Base-by-base conservation (phyloP, 2,888 invertebrate genomes). In the Electrophaes corylata region DNA sequence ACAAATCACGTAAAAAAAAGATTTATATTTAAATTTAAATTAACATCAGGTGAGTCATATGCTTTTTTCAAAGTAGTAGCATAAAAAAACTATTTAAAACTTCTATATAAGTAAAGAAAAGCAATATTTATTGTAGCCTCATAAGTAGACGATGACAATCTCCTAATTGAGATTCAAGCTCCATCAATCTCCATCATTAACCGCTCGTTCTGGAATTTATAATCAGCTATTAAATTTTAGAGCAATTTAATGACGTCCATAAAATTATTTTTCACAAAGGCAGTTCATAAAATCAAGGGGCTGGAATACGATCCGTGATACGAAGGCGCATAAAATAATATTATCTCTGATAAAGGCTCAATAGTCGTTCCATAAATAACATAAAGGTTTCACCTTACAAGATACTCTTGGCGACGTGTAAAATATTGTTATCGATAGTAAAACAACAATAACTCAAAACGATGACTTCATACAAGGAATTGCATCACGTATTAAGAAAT, bases 371-470 rank as follows among this genome's bases (percentile, higher is more conserved):
- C 76, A 84, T 86, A 87, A 89, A 86, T 84, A 84, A 73, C 79
- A 71, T 63, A 65, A 67, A 43, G 68, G 75, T 80, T 69, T 87
- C 84, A 81, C 65, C 77, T 88, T 84, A 86, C 87, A 79, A 70
- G 76, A 68, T 64, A 76, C 60, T 73, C 83, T 79, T 82, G 88
- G 83, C 75, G 90, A 89, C 86, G 85, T 86, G 88, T 88, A 81
- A 91, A 88, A 88, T 89, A 89, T 88, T 84, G 81, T 83, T 82
- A 83, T 85, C 81, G 80, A 84, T 83, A 86, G 82, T 86, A 87
- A 86, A 86, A 84, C 77, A 71, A 81, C 78, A 77, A 87, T 84
- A 84, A 81, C 76, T 83, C 83, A 82, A 77, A 63, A 65, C 75
- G 75, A 84, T 71, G 75, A 78, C 79, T 86, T 79, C 79, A 84